A percentile compares a stretch with the other conserved stretches of the same genome.
Evolutionary conservation across 2,888 invertebrate species (phyloP).

Genomic region (Drosophila conformis): DNA sequence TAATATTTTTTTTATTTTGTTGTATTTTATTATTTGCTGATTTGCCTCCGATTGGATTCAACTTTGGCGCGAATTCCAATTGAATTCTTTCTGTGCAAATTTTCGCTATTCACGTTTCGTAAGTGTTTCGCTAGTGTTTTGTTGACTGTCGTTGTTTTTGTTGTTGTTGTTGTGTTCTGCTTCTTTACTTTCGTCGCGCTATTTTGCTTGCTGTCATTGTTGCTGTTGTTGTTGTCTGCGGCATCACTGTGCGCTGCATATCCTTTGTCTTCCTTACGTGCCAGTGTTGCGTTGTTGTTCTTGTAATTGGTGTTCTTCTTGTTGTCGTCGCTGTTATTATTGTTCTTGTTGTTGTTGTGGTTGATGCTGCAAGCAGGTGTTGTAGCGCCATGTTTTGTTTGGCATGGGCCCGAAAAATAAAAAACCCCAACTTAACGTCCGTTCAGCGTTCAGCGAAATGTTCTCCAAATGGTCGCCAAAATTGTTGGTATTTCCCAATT

Average conservation of each 20-base stretch:
- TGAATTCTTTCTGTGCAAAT: constrained; percentile 13
- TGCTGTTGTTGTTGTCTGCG: constrained; percentile 44
- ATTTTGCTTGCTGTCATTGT: constrained; percentile 40
- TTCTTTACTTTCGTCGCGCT: constrained; percentile 44
- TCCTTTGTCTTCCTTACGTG: constrained; percentile 45
- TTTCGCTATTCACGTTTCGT: constrained; percentile 57
- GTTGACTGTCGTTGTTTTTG: constrained; percentile 9
- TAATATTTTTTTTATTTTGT: constrained; percentile 7
- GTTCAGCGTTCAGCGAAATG: constrained; percentile 7
- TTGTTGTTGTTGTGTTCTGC: constrained; percentile 16
- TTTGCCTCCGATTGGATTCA: constrained; percentile 13
- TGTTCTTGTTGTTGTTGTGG: constrained; percentile 17
- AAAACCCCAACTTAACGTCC: constrained; percentile 14
- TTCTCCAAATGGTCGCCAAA: constrained; percentile 26
- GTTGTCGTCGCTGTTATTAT: constrained; percentile 12
- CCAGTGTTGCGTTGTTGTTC: constrained; percentile 28
- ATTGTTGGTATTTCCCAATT: constrained; percentile 15
- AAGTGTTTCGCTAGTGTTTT: constrained; percentile 46
- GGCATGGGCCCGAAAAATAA: constrained; percentile 45
- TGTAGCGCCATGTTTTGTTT: constrained; percentile 59
- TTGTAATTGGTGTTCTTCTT: constrained; percentile 7
- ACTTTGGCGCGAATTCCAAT: constrained; percentile 6
- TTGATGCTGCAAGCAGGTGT: constrained; percentile 28
- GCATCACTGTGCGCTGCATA: constrained; percentile 29
- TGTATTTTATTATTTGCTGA: constrained; percentile 8